Base-by-base conservation (phyloP, 2,888 invertebrate species). In the Schrankia costaestrigalis region DNA sequence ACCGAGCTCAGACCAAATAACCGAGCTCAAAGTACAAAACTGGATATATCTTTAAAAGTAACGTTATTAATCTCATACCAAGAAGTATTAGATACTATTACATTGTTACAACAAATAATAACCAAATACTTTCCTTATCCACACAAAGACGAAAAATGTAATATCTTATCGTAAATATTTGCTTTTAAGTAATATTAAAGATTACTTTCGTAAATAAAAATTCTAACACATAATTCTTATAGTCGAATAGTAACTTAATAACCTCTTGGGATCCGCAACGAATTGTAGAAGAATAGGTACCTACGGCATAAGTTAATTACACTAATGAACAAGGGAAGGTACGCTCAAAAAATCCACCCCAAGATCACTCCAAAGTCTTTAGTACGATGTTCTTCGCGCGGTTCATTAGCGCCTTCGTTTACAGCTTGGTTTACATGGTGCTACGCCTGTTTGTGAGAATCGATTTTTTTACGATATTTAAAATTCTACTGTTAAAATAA, bases 241-340 rank as follows among this genome's bases (percentile, higher is more conserved):
- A 46, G 38, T 40, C 42, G 43, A 50, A 52, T 50, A 53, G 52
- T 66, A 77, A 82, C 78, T 76, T 72, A 78, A 79, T 79, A 78
- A 79, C 45, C 63, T 60, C 56, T 56, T 57, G 47, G 55, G 56
- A 67, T 65, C 69, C 71, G 59, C 69, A 71, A 71, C 58, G 71
- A 83, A 83, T 81, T 77, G 75, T 78, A 69, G 67, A 75, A 75
- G 71, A 75, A 73, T 69, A 51, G 63, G 60, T 60, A 69, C 56
- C 69, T 69, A 67, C 68, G 59, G 79, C 69, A 80, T 84, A 85
- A 85, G 84, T 85, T 84, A 85, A 85, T 85, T 85, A 83, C 80
- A 80, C 84, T 85, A 85, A 85, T 84, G 85, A 85, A 85, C 82
- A 79, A 80, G 81, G 71, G 78, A 80, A 83, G 83, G 82, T 84